These are phyloP conservation scores for Caenorhabditis sinica DNA, from an alignment of 2,888 invertebrate genomes.

Conservation along the genomic window DNA sequence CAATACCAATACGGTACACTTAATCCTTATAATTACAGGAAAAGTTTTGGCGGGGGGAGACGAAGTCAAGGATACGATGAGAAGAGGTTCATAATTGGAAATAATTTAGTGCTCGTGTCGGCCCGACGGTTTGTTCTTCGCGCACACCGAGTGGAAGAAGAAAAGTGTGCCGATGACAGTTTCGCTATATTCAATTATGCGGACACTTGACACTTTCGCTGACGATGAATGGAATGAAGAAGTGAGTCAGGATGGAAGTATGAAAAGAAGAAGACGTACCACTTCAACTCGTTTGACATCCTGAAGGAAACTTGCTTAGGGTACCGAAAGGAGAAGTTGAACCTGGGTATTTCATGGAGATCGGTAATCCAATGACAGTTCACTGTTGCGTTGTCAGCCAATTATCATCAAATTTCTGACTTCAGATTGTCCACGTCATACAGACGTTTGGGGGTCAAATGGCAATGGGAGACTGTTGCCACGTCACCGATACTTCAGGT, in stretches of 20 bases:
- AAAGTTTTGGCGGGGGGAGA: slow-evolving; percentile 27
- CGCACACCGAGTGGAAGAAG: slow-evolving; percentile 20
- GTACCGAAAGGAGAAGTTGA: background rate
- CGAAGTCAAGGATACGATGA: slow-evolving; percentile 51
- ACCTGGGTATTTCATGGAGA: background rate
- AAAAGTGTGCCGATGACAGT: slow-evolving; percentile 64
- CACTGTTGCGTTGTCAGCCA: background rate
- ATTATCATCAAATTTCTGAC: slow-evolving; percentile 37
- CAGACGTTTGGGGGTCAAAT: slow-evolving; percentile 20
- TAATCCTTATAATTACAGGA: slow-evolving; percentile 53
- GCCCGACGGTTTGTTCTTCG: slow-evolving; percentile 45
- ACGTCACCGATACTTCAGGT: slow-evolving; percentile 18
- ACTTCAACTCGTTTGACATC: slow-evolving; percentile 37
- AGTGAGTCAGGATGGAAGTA: slow-evolving; percentile 38
- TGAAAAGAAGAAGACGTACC: slow-evolving; percentile 8
- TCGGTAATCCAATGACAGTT: background rate
- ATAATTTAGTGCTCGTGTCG: slow-evolving; percentile 52
- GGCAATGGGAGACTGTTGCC: slow-evolving; percentile 9
- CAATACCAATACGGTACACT: slow-evolving; percentile 55
- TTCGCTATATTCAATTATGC: slow-evolving; percentile 63
- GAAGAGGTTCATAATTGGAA: slow-evolving; percentile 52
- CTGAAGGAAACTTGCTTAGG: slow-evolving; percentile 15
- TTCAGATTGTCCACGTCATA: background rate
- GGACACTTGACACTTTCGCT: slow-evolving; percentile 65
- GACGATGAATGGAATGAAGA: slow-evolving; percentile 32